These are phyloP conservation scores for Antheraea yamamai DNA, from an alignment of 2,888 invertebrate genomes.

Conservation along the genomic window DNA sequence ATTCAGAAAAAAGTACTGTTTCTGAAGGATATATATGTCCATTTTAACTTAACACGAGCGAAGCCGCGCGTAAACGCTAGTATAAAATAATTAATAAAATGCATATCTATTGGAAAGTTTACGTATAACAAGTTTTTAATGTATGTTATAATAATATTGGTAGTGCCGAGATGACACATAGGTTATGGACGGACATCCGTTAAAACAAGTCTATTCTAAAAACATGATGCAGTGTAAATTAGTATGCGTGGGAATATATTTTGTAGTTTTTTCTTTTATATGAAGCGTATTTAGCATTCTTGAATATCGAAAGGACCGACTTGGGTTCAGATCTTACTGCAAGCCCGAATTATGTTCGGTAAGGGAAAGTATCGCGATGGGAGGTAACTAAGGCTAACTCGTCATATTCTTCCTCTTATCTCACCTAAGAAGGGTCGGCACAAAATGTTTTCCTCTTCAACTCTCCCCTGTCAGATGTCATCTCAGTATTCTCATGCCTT, in stretches of 20 bases:
- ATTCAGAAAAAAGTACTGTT: no score
- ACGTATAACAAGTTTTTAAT: not conserved
- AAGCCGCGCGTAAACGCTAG: no score
- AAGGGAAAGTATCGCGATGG: no score
- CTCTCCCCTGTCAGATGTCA: no score
- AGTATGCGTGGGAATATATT: not conserved
- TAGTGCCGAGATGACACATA: not conserved
- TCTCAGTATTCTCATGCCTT: no score
- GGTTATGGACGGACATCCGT: not conserved
- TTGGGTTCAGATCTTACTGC: not conserved
- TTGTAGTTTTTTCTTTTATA: not conserved
- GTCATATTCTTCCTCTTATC: no score
- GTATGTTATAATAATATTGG: not conserved
- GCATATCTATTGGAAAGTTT: not conserved
- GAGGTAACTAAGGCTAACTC: no score
- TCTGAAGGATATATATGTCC: no score
- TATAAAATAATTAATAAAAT: not conserved
- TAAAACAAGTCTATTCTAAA: slow-evolving; percentile 3
- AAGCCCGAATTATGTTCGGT: not conserved
- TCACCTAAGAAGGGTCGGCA: no score
- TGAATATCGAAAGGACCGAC: not conserved
- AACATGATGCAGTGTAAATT: not conserved
- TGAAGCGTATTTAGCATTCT: not conserved
- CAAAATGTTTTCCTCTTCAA: no score
- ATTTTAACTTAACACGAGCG: no score